Evolutionary conservation across 2,797 vertebrate species (phyloP).

Genomic region (Selene dorsalis): DNA sequence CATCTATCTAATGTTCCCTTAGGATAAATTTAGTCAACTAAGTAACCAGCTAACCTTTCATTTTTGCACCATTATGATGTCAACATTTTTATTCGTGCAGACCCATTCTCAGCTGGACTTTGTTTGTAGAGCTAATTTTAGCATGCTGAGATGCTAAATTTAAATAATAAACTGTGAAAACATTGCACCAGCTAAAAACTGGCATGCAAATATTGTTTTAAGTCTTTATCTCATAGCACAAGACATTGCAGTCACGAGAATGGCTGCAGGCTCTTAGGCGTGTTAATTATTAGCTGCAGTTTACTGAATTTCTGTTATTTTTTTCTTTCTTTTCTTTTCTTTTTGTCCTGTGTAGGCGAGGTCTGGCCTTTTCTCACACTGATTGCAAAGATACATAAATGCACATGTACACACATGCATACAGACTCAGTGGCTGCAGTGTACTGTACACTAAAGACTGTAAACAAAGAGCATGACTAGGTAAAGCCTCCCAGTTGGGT

Average conservation of each 20-base stretch:
- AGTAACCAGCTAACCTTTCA: background rate
- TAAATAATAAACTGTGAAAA: background rate
- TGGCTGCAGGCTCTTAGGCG: background rate
- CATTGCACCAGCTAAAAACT: background rate
- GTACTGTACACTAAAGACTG: constrained; percentile 34
- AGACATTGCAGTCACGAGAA: background rate
- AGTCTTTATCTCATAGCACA: background rate
- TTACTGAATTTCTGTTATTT: background rate
- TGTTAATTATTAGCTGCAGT: constrained; percentile 19
- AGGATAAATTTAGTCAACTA: background rate
- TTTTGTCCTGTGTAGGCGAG: background rate
- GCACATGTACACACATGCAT: constrained; percentile 38
- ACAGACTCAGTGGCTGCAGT: constrained; percentile 15
- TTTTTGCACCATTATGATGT: background rate
- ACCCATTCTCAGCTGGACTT: too few species aligned
- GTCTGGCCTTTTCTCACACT: constrained; percentile 1
- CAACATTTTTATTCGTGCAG: background rate
- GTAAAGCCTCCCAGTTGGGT: constrained; percentile 46
- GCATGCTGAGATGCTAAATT: background rate
- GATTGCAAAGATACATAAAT: constrained; percentile 8
- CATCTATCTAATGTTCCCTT: background rate
- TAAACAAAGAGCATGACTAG: constrained; percentile 45
- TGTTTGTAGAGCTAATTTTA: background rate
- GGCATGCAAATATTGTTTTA: background rate
- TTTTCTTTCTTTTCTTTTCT: background rate